Evolutionary conservation across 1,140 invertebrate genomes (phyloP).

Genomic region (Contarinia nasturtii): DNA sequence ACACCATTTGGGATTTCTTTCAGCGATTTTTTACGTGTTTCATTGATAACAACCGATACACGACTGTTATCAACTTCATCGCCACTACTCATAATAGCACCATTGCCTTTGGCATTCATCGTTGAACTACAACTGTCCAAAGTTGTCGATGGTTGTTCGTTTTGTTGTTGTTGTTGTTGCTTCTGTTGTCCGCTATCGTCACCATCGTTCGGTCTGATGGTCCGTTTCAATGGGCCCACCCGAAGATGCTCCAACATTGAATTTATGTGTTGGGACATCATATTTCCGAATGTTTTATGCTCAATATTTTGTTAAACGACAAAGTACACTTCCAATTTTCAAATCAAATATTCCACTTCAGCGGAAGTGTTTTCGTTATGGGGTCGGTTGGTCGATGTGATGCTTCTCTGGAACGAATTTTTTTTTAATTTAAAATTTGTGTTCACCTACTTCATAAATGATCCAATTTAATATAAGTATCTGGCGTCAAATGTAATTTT

Average conservation of each 20-base stretch:
- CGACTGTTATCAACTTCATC: neutral
- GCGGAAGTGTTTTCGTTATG: too few species aligned
- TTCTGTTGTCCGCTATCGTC: slow-evolving; percentile 3
- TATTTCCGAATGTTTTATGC: slow-evolving; percentile 4
- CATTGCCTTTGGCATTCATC: neutral
- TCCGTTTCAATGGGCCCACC: slow-evolving; percentile 10
- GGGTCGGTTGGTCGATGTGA: too few species aligned
- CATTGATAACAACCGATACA: neutral
- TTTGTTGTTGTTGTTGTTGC: slow-evolving; percentile 10
- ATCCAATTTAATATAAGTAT: too few species aligned
- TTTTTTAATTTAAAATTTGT: too few species aligned
- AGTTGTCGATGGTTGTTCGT: slow-evolving; percentile 1
- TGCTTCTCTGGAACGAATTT: too few species aligned
- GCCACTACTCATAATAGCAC: neutral
- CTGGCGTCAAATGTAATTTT: too few species aligned
- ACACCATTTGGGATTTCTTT: neutral
- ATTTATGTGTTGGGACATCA: slow-evolving; percentile 23
- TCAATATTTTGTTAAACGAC: too few species aligned
- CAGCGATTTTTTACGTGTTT: neutral
- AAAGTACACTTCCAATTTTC: too few species aligned
- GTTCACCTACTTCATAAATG: too few species aligned
- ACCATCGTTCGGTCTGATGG: neutral
- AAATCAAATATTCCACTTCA: too few species aligned
- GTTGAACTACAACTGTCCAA: slow-evolving; percentile 6
- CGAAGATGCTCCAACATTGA: slow-evolving; percentile 23